Base-by-base conservation (phyloP, 2,888 invertebrate genomes). In the Limnephilus auricula region DNA sequence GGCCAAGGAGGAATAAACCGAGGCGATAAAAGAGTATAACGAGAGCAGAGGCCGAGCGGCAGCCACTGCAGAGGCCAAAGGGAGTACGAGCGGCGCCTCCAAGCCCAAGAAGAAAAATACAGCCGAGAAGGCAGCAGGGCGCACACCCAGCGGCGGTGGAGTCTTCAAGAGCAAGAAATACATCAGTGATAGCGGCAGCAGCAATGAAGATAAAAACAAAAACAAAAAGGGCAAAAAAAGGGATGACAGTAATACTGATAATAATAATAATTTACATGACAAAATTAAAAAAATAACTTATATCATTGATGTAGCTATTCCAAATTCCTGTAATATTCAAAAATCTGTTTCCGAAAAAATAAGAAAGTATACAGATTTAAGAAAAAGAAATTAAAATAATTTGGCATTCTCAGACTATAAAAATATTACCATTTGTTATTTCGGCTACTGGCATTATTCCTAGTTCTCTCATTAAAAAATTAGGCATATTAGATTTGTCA, bases 121-220 rank as follows among this genome's bases (percentile, higher is more conserved):
- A 78, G 31, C 78, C 9, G 85, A 89, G 79, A 89, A 92, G 15
- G 78, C 92, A 3, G 91, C 79, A 13, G 34, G 87, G 1, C 93
- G 94, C 89, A 94, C 94, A 85, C 92, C 94, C 18, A 96, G 97
- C 0, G 95, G 96, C 0, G 95, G 96, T 31, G 96, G 96, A 0
- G 95, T 96, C 93, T 99, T 98, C 94, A 99, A 98, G 94, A 99
- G 99, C 94, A 99, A 98, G 94, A 99, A 99, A 95, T 99, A 98
- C 94, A 98, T 99, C 87, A 98, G 98, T 31, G 98, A 97, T 90
- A 97, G 97, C 92, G 97, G 97, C 93, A 96, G 96, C 94, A 97
- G 97, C 50, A 96, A 96, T 13, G 97, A 96, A 34, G 96, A 96
- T 65, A 96, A 96, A 93, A 95, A 95, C 50, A 94, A 94, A 79